These are phyloP conservation scores for Scaptomyza graminum DNA, from an alignment of 1,140 invertebrate genomes.

Conservation along the genomic window DNA sequence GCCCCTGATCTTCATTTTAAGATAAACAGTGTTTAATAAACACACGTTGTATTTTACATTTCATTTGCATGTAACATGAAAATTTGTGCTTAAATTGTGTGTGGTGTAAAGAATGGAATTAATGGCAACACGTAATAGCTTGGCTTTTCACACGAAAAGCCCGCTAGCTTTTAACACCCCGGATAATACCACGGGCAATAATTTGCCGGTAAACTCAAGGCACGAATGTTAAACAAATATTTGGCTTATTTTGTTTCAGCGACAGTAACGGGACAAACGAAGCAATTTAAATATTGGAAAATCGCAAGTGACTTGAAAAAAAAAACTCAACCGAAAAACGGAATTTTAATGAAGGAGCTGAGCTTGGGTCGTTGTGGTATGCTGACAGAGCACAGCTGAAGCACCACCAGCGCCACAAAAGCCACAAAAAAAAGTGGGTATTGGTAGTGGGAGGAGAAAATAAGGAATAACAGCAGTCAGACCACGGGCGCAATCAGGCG, in stretches of 20 bases:
- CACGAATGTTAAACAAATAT: conserved; percentile 16
- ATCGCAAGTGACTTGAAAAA: conserved; percentile 17
- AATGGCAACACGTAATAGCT: conserved; percentile 22
- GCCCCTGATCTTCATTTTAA: conserved; percentile 47
- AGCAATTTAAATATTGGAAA: conserved; percentile 49
- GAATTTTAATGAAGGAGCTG: conserved; percentile 68
- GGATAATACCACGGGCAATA: not conserved
- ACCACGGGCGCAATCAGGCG: conserved; percentile 29
- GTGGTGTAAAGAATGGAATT: not conserved
- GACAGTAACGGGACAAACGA: not conserved
- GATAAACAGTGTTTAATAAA: too few species aligned
- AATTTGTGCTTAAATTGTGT: conserved; percentile 14
- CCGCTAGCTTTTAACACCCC: not conserved
- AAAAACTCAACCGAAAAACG: not conserved
- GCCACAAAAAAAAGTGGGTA: not conserved
- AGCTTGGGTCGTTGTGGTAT: conserved; percentile 31
- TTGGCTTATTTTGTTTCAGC: conserved; percentile 59
- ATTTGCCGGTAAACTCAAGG: conserved; percentile 9
- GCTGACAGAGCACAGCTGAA: conserved; percentile 54
- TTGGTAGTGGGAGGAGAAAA: conserved; percentile 4
- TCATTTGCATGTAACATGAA: conserved; percentile 51
- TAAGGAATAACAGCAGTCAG: conserved; percentile 11
- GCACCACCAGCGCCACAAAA: conserved; percentile 23
- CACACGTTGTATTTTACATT: conserved; percentile 33
- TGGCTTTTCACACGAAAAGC: conserved; percentile 16